Conservation (phyloP, 2,888 invertebrate species). For the Polydrusus cervinus region DNA sequence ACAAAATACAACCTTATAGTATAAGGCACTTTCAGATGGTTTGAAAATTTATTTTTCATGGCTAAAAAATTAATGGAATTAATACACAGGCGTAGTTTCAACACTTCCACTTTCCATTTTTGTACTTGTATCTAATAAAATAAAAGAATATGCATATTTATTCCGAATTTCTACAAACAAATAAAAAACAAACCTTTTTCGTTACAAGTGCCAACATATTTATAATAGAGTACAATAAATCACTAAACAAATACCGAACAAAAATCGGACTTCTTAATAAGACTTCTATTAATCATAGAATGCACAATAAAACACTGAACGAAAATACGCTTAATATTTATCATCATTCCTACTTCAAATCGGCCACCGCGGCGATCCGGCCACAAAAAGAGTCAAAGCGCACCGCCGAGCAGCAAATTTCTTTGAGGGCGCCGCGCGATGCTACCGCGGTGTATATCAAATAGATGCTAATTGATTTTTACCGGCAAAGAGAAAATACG, state of each 20-base stretch:
- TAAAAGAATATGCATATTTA: not conserved
- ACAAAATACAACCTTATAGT: no score
- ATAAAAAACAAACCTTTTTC: not conserved
- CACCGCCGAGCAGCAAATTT: not conserved
- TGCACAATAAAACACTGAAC: not conserved
- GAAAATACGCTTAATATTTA: not conserved
- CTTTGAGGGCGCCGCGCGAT: not conserved
- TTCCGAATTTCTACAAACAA: slow-evolving; percentile 1
- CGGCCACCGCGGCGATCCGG: not conserved
- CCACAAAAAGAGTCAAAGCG: not conserved
- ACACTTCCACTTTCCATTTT: not conserved
- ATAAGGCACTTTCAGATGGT: no score
- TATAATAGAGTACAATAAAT: slow-evolving; percentile 1
- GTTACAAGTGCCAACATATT: not conserved
- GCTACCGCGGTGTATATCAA: not conserved
- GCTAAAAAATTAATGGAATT: no score
- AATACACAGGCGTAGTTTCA: not conserved
- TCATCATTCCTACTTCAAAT: not conserved
- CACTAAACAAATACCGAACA: not conserved
- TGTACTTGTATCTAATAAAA: slow-evolving; percentile 3
- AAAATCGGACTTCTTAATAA: not conserved
- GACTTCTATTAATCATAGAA: not conserved
- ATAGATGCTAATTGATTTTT: not conserved
- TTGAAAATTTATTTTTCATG: no score
- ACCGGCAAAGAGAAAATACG: not conserved